Percentiles rank a stretch among this genome's conserved stretches.
Conservation (phyloP, 2,113 vertebrate species). For the Phalacrocorax pelagicus region DNA sequence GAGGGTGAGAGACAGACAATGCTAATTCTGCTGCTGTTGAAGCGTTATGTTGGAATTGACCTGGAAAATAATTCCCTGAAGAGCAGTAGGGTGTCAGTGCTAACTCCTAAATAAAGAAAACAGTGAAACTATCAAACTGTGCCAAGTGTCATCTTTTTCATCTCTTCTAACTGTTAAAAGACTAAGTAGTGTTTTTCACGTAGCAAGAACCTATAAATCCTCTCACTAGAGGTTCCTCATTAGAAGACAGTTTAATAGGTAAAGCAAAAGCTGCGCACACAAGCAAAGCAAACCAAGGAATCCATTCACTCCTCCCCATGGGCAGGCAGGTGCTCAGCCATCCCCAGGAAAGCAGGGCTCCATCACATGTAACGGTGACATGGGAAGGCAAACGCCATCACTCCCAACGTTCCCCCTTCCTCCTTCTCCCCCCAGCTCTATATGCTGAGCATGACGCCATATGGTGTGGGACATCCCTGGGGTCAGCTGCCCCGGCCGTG, state of each 20-base stretch:
- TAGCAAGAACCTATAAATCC: background rate
- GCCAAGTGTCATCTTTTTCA: background rate
- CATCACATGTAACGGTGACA: too few species aligned
- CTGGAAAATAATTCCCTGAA: slow-evolving; percentile 50
- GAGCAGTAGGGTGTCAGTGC: slow-evolving; percentile 27
- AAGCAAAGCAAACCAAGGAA: too few species aligned
- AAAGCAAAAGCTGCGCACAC: too few species aligned
- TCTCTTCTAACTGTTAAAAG: background rate
- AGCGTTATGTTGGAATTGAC: slow-evolving; percentile 29
- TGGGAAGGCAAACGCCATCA: too few species aligned
- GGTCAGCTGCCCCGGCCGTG: too few species aligned
- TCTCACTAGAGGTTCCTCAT: background rate
- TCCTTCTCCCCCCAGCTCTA: too few species aligned
- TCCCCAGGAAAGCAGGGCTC: too few species aligned
- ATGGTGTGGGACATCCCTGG: too few species aligned
- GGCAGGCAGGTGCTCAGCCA: too few species aligned
- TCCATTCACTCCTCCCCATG: too few species aligned
- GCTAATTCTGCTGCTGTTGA: slow-evolving; percentile 16
- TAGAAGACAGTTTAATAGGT: background rate
- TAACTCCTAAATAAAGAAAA: slow-evolving; percentile 17
- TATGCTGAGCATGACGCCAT: too few species aligned
- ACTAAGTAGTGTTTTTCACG: background rate
- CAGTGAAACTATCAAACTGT: background rate
- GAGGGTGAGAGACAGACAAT: slow-evolving; percentile 17
- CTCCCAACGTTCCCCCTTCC: too few species aligned